Percentiles rank a stretch among this genome's conserved stretches.
phyloP scores from a whole-genome alignment of 2,888 invertebrate species.

The Phanerotoma sp. region DNA sequence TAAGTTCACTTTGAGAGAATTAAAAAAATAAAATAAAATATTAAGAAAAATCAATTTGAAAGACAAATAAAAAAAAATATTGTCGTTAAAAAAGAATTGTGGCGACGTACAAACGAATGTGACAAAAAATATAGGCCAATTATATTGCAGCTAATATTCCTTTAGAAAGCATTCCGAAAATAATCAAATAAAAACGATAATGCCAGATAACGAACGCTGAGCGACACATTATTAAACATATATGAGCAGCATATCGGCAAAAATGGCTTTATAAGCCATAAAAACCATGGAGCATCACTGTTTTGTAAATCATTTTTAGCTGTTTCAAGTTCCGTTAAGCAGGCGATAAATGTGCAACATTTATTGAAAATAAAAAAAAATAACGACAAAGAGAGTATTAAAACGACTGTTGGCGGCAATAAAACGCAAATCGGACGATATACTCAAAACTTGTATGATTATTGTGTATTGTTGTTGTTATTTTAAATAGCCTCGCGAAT shows the following conservation, averaged over 20 bases:
- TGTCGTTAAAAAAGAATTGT: no score
- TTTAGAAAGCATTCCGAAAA: constrained; percentile 34
- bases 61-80: neutral
- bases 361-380: neutral
- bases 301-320: neutral
- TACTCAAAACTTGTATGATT: neutral
- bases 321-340: neutral
- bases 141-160: neutral
- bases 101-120: neutral
- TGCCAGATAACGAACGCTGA: constrained; percentile 28
- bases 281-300: neutral
- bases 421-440: neutral
- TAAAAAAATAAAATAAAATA: neutral
- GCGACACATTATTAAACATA: constrained; percentile 18
- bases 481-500: neutral
- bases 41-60: neutral
- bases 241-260: constrained; percentile 17
- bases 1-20: neutral
- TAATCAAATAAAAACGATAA: constrained; percentile 25
- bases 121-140: neutral
- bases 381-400: no score
- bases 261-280: constrained; percentile 17
- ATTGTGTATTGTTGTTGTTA: neutral
- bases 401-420: neutral
- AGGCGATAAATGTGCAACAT: constrained; percentile 1